Evolutionary conservation across 2,888 invertebrate genomes (phyloP), one percentile per base, ranked within the genome.

Genomic region (Amphipyra tragopoginis): DNA sequence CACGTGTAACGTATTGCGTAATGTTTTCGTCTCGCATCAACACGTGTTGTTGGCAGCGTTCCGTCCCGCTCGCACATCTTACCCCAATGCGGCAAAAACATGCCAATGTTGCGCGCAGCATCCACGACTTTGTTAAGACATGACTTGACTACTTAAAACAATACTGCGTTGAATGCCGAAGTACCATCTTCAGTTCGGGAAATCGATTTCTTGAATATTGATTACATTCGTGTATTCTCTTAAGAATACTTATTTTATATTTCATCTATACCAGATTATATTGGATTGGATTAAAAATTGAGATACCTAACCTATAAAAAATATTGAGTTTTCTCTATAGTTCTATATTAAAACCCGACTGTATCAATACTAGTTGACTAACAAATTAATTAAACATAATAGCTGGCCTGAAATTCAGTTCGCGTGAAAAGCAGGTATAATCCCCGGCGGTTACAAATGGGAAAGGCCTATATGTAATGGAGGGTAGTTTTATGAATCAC

Each of bases 71-170:
- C 87, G 65, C 83, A 88, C 87, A 55, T 67, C 80, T 81, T 85
- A 85, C 90, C 85, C 89, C 90, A 93, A 86, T 94, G 94, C 94
- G 93, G 92, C 92, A 94, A 92, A 90, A 85, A 83, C 84, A 87
- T 75, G 63, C 85, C 86, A 86, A 86, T 84, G 85, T 84, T 80
- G 85, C 86, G 83, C 81, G 82, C 87, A 87, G 86, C 89, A 90
- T 92, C 87, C 71, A 62, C 58, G 84, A 84, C 71, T 82, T 79
- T 73, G 72, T 74, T 68, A 78, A 81, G 76, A 77, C 81, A 77
- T 77, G 73, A 77, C 77, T 69, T 53, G 76, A 77, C 78, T 78
- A 64, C 77, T 80, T 78, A 79, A 59, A 14, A 49, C 43, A 26
- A 56, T 73, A 77, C 67, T 62, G 65, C 67, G 63, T 44, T 53